phyloP scores from a whole-genome alignment of 2,113 vertebrate genomes.

The Cyanoderma ruficeps region DNA sequence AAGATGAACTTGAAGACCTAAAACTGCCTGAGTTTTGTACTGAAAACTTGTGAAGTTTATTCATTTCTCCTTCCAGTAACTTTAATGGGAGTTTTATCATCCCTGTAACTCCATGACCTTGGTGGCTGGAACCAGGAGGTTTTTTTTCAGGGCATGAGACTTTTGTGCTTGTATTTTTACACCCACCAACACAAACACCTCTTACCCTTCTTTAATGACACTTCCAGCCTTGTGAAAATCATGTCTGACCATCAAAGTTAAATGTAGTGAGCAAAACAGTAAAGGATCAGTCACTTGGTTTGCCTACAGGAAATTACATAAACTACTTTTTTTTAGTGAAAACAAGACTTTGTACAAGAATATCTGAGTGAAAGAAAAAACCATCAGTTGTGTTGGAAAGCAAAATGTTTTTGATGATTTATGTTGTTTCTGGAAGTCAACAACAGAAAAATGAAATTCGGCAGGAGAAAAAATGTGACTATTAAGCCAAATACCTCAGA shows the following conservation, averaged over 20 bases:
- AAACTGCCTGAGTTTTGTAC: not conserved
- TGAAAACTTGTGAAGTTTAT: not conserved
- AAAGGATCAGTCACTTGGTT: not conserved
- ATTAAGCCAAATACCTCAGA: not conserved
- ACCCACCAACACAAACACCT: not conserved
- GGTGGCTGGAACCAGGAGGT: not conserved
- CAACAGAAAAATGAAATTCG: not conserved
- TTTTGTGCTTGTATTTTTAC: not conserved
- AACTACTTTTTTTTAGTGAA: not conserved
- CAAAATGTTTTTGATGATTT: not conserved
- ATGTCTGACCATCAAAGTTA: not conserved
- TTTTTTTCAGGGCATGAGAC: not conserved
- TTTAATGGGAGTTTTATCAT: not conserved
- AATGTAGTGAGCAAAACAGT: not conserved
- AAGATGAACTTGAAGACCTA: not conserved
- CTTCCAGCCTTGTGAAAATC: not conserved
- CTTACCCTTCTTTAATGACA: not conserved
- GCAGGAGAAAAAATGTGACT: not conserved
- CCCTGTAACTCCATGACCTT: not conserved
- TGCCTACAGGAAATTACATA: not conserved
- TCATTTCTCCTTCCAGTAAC: not conserved
- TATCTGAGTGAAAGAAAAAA: not conserved
- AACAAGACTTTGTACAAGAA: not conserved
- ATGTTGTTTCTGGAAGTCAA: not conserved
- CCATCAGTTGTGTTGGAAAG: not conserved